Base-by-base conservation (phyloP, 53 echinoderm and acorn worm genomes). In the Henricia sp. region DNA sequence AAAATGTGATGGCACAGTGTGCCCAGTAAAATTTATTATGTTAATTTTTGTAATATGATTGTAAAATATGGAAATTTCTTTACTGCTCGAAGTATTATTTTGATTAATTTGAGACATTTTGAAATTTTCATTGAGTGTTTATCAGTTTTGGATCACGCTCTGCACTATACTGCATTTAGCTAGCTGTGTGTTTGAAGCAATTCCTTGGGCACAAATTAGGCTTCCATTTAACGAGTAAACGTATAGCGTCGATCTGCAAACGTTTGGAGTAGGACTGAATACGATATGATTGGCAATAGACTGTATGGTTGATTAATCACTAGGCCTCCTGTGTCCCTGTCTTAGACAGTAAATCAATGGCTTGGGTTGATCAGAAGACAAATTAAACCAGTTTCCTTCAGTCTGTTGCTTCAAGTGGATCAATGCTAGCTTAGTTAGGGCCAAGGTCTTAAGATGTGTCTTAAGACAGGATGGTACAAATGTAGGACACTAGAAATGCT, bases 351-450 rank as follows among this genome's bases (percentile, higher is more conserved):
- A 53, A 73, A 73, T 73, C 73, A 73, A 52, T 73, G 54, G 34
- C 21, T 12, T 12, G 12, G 37, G 1, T 23, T 73, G 73, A 50
- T 53, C 38, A 28, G 37, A 26, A 37, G 24, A 51, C 52, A 55
- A 73, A 73, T 73, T 54, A 73, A 36, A n/a, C 42, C 13, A 54
- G 73, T 73, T 73, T 20, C 55, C n/a, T n/a, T n/a, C n/a, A n/a
- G n/a, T 73, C 55, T 73, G 73, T 73, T 54, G 25, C 55, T 54
- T n/a, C 34, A 32, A 50, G 73, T 37, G 73, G 53, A 73, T 54
- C 24, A 17, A 21, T 53, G 52, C 21, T 2, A 33, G 33, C n/a
- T n/a, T n/a, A 73, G 50, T 2, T 3, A 54, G 9, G 73, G 73
- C 39, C 73, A 73, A 52, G 73, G 73, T 32, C 23, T 29, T n/a